These are phyloP conservation scores for Conus canariensis DNA, from an alignment of 2,888 invertebrate genomes.

Conservation along the genomic window DNA sequence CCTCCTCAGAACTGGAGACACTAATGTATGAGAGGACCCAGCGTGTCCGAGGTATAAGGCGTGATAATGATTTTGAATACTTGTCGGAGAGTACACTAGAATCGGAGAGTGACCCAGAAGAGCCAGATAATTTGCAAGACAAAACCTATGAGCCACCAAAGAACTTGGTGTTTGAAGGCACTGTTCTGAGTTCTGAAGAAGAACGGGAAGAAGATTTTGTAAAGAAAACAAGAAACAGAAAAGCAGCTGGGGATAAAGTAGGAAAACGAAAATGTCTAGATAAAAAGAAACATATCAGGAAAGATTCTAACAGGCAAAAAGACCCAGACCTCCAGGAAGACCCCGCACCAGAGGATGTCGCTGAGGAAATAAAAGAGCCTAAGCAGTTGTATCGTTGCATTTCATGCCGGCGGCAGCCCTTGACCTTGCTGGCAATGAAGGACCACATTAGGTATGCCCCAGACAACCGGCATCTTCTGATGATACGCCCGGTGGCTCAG, in stretches of 20 bases:
- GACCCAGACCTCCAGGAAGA: not conserved
- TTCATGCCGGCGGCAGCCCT: not conserved
- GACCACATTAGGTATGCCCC: not conserved
- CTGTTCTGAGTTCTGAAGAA: not conserved
- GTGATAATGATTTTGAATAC: slow-evolving; percentile 8
- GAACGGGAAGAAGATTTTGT: not conserved
- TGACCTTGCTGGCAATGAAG: not conserved
- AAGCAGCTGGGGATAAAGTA: not conserved
- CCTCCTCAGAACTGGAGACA: not conserved
- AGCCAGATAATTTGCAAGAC: slow-evolving; percentile 21
- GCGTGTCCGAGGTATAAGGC: not conserved
- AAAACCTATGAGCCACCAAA: slow-evolving; percentile 25
- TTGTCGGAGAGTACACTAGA: not conserved
- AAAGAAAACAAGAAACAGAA: not conserved
- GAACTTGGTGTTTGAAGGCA: not conserved
- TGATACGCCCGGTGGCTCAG: not conserved
- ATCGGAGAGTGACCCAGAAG: slow-evolving; percentile 15
- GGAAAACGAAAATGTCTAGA: not conserved
- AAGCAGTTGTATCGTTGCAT: not conserved
- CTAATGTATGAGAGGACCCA: not conserved
- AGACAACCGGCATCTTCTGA: not conserved
- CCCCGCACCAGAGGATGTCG: not conserved
- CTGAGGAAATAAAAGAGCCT: not conserved
- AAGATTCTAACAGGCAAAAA: not conserved
- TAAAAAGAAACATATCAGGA: not conserved